Evolutionary conservation across 53 echinoderm and acorn worm species (phyloP).

Genomic region (Zoroaster sp.): DNA sequence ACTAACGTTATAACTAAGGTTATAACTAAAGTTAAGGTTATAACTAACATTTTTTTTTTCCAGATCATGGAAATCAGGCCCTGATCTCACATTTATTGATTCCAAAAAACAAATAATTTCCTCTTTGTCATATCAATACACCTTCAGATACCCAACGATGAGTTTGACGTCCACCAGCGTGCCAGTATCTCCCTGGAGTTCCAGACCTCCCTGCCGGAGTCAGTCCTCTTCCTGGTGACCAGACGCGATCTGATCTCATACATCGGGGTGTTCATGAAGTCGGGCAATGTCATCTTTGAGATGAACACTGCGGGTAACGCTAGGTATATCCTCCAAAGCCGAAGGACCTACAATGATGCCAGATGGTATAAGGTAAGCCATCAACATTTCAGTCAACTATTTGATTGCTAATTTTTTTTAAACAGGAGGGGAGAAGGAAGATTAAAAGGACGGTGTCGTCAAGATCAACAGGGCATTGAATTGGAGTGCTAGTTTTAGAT

Average conservation of each 20-base stretch:
- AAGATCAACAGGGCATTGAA: no score
- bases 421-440: no score
- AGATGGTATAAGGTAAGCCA: slow-evolving; percentile 82
- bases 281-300: slow-evolving; percentile 80
- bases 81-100: no score
- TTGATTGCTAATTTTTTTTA: no score
- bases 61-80: no score
- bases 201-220: slow-evolving; percentile 79
- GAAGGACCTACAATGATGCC: slow-evolving; percentile 68
- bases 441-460: no score
- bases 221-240: slow-evolving; percentile 72
- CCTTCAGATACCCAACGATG: slow-evolving; percentile 58
- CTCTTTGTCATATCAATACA: neutral
- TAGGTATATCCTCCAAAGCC: slow-evolving; percentile 65
- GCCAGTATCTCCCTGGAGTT: slow-evolving; percentile 80
- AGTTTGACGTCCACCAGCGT: slow-evolving; percentile 65
- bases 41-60: no score
- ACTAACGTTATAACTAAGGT: no score
- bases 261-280: slow-evolving; percentile 74
- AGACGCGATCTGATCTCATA: slow-evolving; percentile 86
- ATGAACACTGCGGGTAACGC: slow-evolving; percentile 91
- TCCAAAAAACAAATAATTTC: no score
- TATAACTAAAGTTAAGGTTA: no score
- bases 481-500: no score
- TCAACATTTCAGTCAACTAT: no score